These are phyloP conservation scores for Sympetrum striolatum DNA, from an alignment of 2,888 invertebrate species.

Conservation along the genomic window DNA sequence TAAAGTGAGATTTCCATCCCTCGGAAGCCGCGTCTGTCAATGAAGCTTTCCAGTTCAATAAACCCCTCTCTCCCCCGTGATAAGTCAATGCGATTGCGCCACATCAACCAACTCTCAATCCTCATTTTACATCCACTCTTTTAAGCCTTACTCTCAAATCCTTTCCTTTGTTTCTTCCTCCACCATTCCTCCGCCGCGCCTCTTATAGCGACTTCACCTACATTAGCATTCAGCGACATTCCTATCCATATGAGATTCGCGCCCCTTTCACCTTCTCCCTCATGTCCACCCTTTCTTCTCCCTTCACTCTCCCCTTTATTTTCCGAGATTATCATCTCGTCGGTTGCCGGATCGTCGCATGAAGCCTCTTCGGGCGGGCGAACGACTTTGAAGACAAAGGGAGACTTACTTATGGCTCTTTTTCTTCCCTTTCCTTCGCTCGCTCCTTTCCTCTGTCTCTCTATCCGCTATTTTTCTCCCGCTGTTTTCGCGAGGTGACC, in stretches of 20 bases:
- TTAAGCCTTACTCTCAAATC: background rate
- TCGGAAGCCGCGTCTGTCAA: conserved; percentile 11
- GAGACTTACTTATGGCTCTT: background rate
- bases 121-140: background rate
- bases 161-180: background rate
- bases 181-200: background rate
- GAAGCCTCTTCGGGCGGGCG: background rate
- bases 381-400: conserved; percentile 23
- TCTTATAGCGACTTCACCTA: background rate
- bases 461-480: background rate
- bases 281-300: background rate
- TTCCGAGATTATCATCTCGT: conserved; percentile 30
- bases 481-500: background rate
- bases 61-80: background rate
- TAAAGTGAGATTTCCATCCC: background rate
- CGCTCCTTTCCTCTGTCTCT: background rate
- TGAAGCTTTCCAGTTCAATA: conserved; percentile 20
- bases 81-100: conserved; percentile 24
- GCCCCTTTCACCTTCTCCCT: background rate
- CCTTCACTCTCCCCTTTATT: background rate
- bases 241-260: conserved; percentile 38
- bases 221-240: conserved; percentile 41
- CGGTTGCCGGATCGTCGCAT: background rate
- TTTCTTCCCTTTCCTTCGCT: background rate
- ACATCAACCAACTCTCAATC: background rate